Base-by-base conservation (phyloP, 1,140 invertebrate genomes). In the Drosophila ambigua region DNA sequence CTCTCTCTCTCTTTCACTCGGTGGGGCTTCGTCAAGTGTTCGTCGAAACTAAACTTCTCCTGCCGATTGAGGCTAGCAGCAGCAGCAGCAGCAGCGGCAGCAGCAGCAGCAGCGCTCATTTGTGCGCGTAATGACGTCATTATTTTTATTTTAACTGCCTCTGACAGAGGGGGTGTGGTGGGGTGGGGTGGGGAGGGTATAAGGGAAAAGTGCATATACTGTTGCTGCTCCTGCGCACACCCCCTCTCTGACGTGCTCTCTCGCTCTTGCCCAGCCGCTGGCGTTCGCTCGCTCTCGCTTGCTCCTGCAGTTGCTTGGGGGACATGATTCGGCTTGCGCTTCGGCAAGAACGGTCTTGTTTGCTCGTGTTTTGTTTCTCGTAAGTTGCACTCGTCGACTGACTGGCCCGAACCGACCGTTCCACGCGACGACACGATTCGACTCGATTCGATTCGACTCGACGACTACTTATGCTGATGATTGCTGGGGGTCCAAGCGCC, bases 141-240 rank as follows among this genome's bases (percentile, higher is more conserved):
- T 87, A 87, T 87, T 87, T 87, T 87, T 87, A 88, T 87, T 87
- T 87, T 87, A 87, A 88, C 82, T 88, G 80, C 78, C 61, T 66
- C 54, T 55, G 49, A 51, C 49, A 65, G 61, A 53, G 72, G 61
- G 1, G 16, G 16, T 16, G 16, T 52, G 43, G 75, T 16, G 16
- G 57, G 43, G 75, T 31, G 55, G 20, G 59, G 51, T 24, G 23
- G 23, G 23, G 23, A 0, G 4, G 28, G 31, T 23, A 26, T 5
- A 39, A 39, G 39, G 64, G 71, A 67, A 78, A 55, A 67, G 79
- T 75, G 72, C 80, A 85, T 72, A 77, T 85, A 87, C 75, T 76
- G 80, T 87, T 72, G 49, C 74, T 76, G 72, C 73, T 76, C 72
- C 72, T 75, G 72, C 72, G 74, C 74, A 75, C 64, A 77, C 74